phyloP scores from a whole-genome alignment of 2,888 invertebrate species.

The Hypomecis atomaria region DNA sequence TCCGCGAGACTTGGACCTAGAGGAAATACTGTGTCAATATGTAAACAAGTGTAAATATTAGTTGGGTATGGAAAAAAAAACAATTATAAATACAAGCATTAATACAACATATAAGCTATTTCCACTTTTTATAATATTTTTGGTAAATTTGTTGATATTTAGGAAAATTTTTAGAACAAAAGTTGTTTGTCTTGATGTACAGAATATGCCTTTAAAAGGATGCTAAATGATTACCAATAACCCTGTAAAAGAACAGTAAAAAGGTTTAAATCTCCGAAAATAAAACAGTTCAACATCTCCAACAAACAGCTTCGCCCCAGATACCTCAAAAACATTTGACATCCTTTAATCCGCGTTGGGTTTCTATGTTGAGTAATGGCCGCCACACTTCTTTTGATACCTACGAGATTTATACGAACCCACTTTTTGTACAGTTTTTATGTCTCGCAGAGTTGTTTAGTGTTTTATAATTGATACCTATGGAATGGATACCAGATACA shows the following conservation, averaged over 20 bases:
- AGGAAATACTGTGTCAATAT: no score
- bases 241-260: neutral
- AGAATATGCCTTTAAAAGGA: no score
- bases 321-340: slow-evolving; percentile 24
- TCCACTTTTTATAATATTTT: no score
- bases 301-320: slow-evolving; percentile 18
- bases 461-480: neutral
- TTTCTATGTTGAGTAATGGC: slow-evolving; percentile 14
- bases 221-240: neutral
- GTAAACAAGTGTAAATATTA: no score
- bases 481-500: neutral
- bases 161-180: no score
- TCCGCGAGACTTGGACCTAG: no score
- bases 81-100: no score
- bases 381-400: slow-evolving; percentile 21
- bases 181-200: no score
- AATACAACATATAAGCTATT: no score
- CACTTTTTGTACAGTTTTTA: slow-evolving; percentile 12
- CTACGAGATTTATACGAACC: slow-evolving; percentile 13
- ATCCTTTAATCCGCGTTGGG: slow-evolving; percentile 22
- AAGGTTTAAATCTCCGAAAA: slow-evolving; percentile 5
- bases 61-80: no score
- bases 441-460: slow-evolving; percentile 5
- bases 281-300: slow-evolving; percentile 5
- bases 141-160: no score